phyloP scores from a whole-genome alignment of 1,140 invertebrate species.

The Sitobion miscanthi region DNA sequence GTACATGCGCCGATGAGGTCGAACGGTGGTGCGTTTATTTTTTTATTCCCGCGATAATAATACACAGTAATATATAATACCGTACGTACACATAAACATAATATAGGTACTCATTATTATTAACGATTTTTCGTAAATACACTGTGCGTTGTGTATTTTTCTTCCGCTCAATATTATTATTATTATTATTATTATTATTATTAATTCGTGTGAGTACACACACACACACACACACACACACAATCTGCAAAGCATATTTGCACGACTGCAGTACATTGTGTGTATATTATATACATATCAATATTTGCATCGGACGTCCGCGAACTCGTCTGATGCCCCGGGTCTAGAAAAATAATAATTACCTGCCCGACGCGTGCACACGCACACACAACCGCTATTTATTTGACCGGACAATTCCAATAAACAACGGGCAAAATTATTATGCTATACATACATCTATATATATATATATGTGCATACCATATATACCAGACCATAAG shows the following conservation, averaged over 20 bases:
- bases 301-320: slow-evolving; percentile 29
- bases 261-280: neutral
- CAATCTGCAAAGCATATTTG: neutral
- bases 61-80: neutral
- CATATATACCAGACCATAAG: too few relatives aligned
- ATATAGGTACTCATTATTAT: neutral
- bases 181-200: neutral
- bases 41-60: neutral
- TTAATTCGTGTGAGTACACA: neutral
- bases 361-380: neutral
- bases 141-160: neutral
- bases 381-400: neutral
- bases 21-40: neutral
- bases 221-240: neutral
- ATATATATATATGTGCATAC: neutral
- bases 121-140: slow-evolving; percentile 4
- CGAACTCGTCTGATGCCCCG: neutral
- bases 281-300: neutral
- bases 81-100: neutral
- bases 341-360: slow-evolving; percentile 21
- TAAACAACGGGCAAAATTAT: neutral
- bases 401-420: neutral
- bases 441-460: neutral
- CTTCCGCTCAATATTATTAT: neutral
- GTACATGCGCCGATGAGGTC: neutral